phyloP scores from a whole-genome alignment of 2,797 vertebrate genomes.

The Margarornis squamiger region DNA sequence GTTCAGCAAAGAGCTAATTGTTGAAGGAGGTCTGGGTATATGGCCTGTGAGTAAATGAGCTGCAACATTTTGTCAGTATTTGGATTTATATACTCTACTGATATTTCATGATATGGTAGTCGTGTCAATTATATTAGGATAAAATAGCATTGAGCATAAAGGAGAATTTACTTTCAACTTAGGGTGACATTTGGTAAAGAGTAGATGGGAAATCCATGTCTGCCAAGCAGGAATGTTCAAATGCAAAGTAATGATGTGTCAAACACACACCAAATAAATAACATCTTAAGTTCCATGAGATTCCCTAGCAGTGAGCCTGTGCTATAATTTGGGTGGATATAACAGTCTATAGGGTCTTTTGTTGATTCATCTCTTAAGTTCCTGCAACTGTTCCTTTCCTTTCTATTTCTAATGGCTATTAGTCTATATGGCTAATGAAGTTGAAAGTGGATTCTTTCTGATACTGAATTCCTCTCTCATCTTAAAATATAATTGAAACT shows the following conservation, averaged over 20 bases:
- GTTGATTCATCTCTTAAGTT: neutral
- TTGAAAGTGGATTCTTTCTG: neutral
- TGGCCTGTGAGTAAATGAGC: neutral
- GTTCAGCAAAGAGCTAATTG: constrained; percentile 1
- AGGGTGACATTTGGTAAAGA: neutral
- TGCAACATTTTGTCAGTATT: constrained; percentile 2
- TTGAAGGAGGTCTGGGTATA: neutral
- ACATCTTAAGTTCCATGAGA: neutral
- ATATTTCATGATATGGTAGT: constrained; percentile 29
- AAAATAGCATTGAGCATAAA: neutral
- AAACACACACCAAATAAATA: neutral
- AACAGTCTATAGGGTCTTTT: neutral
- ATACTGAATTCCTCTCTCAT: neutral
- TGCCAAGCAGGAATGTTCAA: neutral
- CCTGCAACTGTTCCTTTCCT: neutral
- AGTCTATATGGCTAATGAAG: neutral
- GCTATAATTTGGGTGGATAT: neutral
- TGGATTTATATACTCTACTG: neutral
- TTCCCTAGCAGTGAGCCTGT: neutral
- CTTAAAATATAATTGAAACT: neutral
- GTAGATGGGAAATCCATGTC: neutral
- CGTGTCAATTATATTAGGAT: neutral
- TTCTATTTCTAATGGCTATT: neutral
- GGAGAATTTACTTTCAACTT: neutral
- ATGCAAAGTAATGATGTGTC: neutral